Conservation (phyloP, 2,113 vertebrate species). For the Lynx canadensis region DNA sequence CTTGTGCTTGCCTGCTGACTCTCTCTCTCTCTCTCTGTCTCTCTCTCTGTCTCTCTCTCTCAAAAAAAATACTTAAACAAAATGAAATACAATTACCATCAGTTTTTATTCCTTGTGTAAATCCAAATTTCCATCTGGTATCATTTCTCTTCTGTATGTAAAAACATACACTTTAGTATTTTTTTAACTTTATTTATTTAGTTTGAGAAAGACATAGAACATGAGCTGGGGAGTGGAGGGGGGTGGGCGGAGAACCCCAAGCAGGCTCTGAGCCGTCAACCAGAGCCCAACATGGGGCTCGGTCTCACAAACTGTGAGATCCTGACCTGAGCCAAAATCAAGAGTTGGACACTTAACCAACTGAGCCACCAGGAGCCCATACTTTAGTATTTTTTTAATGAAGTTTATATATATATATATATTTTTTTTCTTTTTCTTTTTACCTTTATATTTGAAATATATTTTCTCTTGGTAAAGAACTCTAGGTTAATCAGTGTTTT, state of each 20-base stretch:
- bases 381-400: background rate
- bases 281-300: too few species aligned
- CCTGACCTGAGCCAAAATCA: too few species aligned
- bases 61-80: too few species aligned
- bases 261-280: too few species aligned
- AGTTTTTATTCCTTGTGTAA: background rate
- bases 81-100: background rate
- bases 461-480: background rate
- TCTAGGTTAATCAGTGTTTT: background rate
- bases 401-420: background rate
- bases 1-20: too few species aligned
- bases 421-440: background rate
- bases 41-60: too few species aligned
- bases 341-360: too few species aligned
- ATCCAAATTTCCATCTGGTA: background rate
- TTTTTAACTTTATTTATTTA: background rate
- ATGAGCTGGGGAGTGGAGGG: too few species aligned
- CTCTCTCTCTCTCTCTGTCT: too few species aligned
- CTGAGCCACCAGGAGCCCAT: background rate
- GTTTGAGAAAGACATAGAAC: too few species aligned
- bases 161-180: background rate
- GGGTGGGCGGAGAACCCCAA: too few species aligned
- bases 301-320: too few species aligned
- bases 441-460: background rate
- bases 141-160: background rate